phyloP scores from a whole-genome alignment of 2,113 vertebrate species.

The Podilymbus podiceps region DNA sequence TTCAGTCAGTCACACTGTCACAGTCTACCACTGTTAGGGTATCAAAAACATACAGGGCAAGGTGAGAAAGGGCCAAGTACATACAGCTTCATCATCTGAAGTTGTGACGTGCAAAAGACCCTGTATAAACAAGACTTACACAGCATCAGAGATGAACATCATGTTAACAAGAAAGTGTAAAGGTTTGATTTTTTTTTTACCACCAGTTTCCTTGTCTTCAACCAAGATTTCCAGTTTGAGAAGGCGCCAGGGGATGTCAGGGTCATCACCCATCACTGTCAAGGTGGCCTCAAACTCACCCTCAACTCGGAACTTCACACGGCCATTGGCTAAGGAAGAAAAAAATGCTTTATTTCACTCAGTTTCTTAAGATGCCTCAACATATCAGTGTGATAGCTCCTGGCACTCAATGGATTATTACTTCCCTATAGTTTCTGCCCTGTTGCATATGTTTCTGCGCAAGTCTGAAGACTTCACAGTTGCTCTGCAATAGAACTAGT shows the following conservation, averaged over 20 bases:
- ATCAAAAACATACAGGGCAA: not conserved
- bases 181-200: conserved; percentile 68
- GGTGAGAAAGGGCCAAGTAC: not conserved
- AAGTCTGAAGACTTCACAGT: not conserved
- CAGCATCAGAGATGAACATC: not conserved
- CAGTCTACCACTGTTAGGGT: not conserved
- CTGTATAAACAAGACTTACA: not conserved
- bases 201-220: conserved; percentile 98
- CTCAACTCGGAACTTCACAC: conserved; percentile 96
- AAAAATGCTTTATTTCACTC: not conserved
- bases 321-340: conserved; percentile 86
- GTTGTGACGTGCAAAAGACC: not conserved
- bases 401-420: not conserved
- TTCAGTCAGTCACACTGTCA: not conserved
- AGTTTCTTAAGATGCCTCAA: not conserved
- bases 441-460: not conserved
- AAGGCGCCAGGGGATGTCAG: conserved; percentile 96
- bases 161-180: not conserved
- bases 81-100: not conserved
- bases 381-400: not conserved
- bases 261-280: conserved; percentile 99
- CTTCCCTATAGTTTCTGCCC: not conserved
- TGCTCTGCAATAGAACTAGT: not conserved
- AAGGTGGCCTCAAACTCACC: conserved; percentile 98
- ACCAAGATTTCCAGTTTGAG: conserved; percentile 96